A percentile compares a stretch with the other conserved stretches of the same genome.
Conservation (phyloP, 2,797 vertebrate genomes). For the Sebastes kiyomatsui region DNA sequence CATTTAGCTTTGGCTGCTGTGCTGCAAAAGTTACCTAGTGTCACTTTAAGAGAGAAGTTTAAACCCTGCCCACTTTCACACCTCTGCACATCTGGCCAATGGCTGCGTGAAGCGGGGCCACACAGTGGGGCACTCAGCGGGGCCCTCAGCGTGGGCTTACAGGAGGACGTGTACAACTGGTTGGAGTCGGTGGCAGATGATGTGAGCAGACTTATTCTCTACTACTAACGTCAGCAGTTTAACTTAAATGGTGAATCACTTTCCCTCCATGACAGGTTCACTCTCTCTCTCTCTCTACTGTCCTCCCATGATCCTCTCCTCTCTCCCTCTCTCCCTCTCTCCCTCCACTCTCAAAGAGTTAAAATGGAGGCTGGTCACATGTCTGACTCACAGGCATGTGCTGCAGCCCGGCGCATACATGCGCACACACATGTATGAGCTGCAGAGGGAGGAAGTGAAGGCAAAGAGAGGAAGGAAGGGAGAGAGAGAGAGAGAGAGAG, state of each 20-base stretch:
- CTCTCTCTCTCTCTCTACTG: not conserved
- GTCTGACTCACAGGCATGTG: conserved; percentile 77
- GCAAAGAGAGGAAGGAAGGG: not conserved
- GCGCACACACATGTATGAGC: conserved; percentile 38
- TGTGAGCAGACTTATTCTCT: not conserved
- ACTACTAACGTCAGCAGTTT: too few species aligned
- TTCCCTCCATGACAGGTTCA: too few species aligned
- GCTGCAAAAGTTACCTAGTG: not conserved
- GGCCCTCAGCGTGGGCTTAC: too few species aligned
- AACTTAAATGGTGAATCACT: not conserved
- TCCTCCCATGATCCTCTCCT: too few species aligned
- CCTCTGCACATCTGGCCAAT: not conserved
- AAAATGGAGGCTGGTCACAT: conserved; percentile 85
- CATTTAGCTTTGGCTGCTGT: not conserved
- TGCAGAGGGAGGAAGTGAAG: conserved; percentile 32
- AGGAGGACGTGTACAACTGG: not conserved
- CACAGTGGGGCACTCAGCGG: not conserved
- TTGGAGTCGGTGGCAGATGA: not conserved
- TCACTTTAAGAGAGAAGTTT: not conserved
- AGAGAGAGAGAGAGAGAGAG: not conserved
- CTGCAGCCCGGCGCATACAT: conserved; percentile 2
- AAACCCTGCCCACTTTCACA: not conserved
- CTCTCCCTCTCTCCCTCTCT: too few species aligned
- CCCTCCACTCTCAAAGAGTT: conserved; percentile 67
- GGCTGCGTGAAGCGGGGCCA: not conserved